Base-by-base conservation (phyloP, 2,113 vertebrate genomes). In the Amphiprion ocellaris region DNA sequence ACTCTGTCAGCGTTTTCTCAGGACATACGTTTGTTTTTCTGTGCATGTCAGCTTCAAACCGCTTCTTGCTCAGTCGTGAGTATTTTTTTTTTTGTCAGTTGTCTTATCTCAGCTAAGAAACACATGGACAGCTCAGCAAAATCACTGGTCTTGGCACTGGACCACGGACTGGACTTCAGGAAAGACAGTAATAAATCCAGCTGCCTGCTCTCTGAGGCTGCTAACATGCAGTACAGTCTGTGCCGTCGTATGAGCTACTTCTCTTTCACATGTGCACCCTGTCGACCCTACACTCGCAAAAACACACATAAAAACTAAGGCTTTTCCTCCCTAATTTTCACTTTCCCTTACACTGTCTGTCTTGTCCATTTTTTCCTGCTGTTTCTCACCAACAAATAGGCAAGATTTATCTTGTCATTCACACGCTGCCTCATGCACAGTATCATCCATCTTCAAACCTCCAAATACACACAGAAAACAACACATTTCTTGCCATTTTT, bases 91-190 rank as follows among this genome's bases (percentile, higher is more conserved):
- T 77, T 63, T 63, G 19, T 68, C 30, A 71, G 47, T 75, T 79
- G 64, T 86, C 82, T 72, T 67, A 50, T 71, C 81, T 85, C 87
- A 83, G 87, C 81, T 63, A 66, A 83, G 55, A 75, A 82, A 69
- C 41, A 53, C 17, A 6, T 10, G 49, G 58, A 77, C 56, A 70
- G 68, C 53, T 89, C 84, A 90, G 89, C 82, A 83, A 49, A 86
- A 86, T 68, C 17, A 15, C n/a, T 11, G 26, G 59, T 58, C 69
- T 79, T 88, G 89, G 87, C 87, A 60, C 59, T 2, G 54, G 21
- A 71, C 64, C 83, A 65, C 0, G 37, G 17, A 50, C 14, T 49
- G 76, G 62, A 80, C 69, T 44, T 76, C 2, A 26, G 72, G 69
- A 81, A 70, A 75, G 69, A 46, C 37, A 44, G 69, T 63, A n/a